Conservation (phyloP, 2,888 invertebrate genomes). For the Geophilus truncorum region DNA sequence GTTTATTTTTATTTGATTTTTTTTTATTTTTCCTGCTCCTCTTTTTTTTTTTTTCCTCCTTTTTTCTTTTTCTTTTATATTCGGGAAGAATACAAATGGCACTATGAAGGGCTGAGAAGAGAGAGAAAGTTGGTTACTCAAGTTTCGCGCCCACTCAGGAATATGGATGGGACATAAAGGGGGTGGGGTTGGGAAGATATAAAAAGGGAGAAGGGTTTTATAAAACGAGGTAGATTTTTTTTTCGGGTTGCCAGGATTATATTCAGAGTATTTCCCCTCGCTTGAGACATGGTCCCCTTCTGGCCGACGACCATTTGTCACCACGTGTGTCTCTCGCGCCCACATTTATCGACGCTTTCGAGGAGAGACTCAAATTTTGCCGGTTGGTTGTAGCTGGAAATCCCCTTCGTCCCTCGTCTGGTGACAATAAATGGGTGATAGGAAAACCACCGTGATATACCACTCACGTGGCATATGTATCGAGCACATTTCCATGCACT, state of each 20-base stretch:
- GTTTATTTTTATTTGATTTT: neutral
- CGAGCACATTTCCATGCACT: conserved; percentile 22
- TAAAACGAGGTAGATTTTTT: neutral
- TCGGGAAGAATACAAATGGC: conserved; percentile 17
- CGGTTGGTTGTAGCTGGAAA: conserved; percentile 4
- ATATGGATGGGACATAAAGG: conserved; percentile 25
- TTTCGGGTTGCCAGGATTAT: neutral
- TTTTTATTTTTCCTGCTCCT: neutral
- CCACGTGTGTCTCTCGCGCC: conserved; percentile 23
- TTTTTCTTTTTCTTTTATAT: neutral
- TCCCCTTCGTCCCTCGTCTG: conserved; percentile 27
- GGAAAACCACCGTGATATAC: conserved; percentile 14
- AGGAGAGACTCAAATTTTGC: conserved; percentile 13
- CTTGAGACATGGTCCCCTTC: conserved; percentile 23
- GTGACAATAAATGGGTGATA: conserved; percentile 13
- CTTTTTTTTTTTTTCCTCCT: neutral
- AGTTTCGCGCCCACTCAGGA: conserved; percentile 27
- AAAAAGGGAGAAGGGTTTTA: conserved; percentile 18
- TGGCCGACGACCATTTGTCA: conserved; percentile 27
- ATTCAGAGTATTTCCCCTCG: neutral
- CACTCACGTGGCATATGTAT: conserved; percentile 10
- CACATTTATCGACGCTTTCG: conserved; percentile 23
- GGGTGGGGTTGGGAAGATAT: conserved; percentile 17
- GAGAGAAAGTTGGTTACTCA: conserved; percentile 18
- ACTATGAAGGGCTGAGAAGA: neutral